Base-by-base conservation (phyloP, 2,113 vertebrate genomes). In the Psephotus haematonotus region DNA sequence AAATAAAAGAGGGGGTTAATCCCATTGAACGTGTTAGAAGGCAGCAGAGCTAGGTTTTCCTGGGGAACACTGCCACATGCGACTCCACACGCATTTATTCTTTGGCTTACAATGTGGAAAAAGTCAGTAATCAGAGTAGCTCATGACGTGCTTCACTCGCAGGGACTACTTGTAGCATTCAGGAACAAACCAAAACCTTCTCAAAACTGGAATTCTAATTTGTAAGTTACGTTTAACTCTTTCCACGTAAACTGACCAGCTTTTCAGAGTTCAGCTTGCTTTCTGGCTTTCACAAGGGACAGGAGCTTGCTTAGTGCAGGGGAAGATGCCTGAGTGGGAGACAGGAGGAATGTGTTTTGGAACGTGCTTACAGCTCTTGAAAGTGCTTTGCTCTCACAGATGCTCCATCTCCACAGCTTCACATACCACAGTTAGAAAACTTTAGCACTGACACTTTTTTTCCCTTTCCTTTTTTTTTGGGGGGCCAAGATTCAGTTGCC, bases 91-190 rank as follows among this genome's bases (percentile, higher is more conserved):
- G 7, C 87, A 69, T 86, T 93, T 93, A 86, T 92, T 70, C 93
- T 91, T 85, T 96, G 95, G 92, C 90, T 82, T 69, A 37, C 57
- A n/a, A 6, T 1, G 19, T 87, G 95, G 93, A 97, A 96, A 96
- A 93, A 86, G 62, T 41, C 83, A 53, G 92, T 92, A 83, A 93
- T 63, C 69, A n/a, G 77, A 91, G 82, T 37, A 62, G 74, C 44
- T 93, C 49, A 27, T 70, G 41, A 87, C 27, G 10, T 39, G 68
- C 44, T 78, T 81, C 57, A 22, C 62, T 92, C 79, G 33, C 72
- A 92, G 20, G 12, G 35, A 71, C 72, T 68, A 67, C 24, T 88
- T 87, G 69, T 43, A 60, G 46, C 63, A 59, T 63, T 67, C 44
- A 47, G n/a, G 33, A 72, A 69, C 70, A 81, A 94, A 59, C 1